Base-by-base conservation (phyloP, 2,797 vertebrate species). In the Helarctos malayanus region DNA sequence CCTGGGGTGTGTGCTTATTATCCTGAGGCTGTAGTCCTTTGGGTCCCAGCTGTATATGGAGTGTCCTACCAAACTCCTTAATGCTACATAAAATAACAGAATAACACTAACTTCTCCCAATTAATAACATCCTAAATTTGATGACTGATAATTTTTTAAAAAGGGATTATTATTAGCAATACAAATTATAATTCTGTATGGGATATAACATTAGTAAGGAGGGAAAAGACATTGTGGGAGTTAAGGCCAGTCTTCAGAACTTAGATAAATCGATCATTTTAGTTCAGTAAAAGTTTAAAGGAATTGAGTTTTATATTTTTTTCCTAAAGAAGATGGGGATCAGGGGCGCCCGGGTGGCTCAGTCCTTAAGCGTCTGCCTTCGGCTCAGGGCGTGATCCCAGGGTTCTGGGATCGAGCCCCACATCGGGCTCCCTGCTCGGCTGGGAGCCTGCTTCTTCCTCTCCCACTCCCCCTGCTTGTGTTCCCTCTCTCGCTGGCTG, bases 231-330 rank as follows among this genome's bases (percentile, higher is more conserved):
- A 49, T 41, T 12, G 27, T 41, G 56, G 12, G 27, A 82, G 11
- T 76, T 27, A 95, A 90, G 68, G 86, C 63, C 35, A 69, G 38
- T 52, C 69, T 87, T 81, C 23, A 59, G 54, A 90, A 97, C 25
- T 32, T 75, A 49, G 38, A 65, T 73, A 79, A 95, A 80, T 84
- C 71, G 27, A 86, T 81, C 14, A 83, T 83, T 96, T 78, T 89
- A 65, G 15, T 92, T 92, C 49, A 76, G n/a, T 86, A 65, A 57
- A 90, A 68, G 10, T 69, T 75, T 41, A 93, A 82, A 86, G 41
- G 29, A 61, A n/a, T 35, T 47, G 15, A 90, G 12, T 10, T 59
- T 89, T 89, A 76, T 32, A 52, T 69, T 69, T 54, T 76, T 93
- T 45, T 35, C 38, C 49, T 57, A 90, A 16, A 78, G 71, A 73